Conservation (phyloP, 2,797 vertebrate genomes). For the Catamblyrhynchus diadema region DNA sequence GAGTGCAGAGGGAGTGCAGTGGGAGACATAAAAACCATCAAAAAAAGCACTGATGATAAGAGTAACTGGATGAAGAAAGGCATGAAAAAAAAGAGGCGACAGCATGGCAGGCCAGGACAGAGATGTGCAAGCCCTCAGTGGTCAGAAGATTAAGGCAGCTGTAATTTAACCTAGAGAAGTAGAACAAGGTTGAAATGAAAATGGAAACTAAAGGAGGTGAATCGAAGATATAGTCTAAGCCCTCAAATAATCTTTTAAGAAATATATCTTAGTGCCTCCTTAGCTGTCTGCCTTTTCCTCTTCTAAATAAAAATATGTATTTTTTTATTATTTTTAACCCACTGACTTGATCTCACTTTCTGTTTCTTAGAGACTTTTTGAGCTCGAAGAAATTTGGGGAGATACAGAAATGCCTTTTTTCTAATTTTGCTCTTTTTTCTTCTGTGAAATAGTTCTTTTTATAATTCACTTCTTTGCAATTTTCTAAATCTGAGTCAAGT, state of each 20-base stretch:
- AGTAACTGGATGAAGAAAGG: neutral
- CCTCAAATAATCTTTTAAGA: neutral
- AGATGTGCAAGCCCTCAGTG: neutral
- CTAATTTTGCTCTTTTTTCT: neutral
- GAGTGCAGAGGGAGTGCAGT: neutral
- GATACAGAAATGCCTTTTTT: neutral
- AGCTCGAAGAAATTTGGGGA: neutral
- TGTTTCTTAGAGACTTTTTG: neutral
- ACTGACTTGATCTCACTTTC: neutral
- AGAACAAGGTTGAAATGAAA: neutral
- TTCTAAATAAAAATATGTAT: neutral
- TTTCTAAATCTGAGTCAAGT: slow-evolving; percentile 26
- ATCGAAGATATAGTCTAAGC: neutral
- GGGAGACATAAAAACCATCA: neutral
- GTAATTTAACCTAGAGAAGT: neutral
- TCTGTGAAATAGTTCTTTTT: neutral
- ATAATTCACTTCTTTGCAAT: neutral
- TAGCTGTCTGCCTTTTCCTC: neutral
- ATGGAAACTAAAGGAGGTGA: neutral
- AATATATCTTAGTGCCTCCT: neutral
- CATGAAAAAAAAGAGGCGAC: neutral
- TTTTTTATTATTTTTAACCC: neutral
- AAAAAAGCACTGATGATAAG: neutral
- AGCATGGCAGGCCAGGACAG: neutral
- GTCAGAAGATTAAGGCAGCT: neutral